Base-by-base conservation (phyloP, 2,797 vertebrate species). In the Dendrocincla fuliginosa region DNA sequence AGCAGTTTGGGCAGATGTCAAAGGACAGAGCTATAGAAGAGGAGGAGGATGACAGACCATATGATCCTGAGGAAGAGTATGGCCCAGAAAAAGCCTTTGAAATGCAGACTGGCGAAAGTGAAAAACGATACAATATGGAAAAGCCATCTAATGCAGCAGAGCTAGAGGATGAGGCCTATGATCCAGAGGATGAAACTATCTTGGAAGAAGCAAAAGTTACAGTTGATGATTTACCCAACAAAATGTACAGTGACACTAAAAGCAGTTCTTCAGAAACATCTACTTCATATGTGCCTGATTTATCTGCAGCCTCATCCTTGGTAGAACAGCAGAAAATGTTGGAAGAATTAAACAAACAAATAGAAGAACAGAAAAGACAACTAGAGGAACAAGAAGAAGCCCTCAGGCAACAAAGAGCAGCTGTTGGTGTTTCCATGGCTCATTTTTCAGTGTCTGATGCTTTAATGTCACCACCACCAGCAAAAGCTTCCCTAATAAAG, bases 11-110 rank as follows among this genome's bases (percentile, higher is more conserved):
- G 37, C 98, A 99, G 93, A 98, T 98, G 97, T 98, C 98, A 2
- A 99, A 98, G 96, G 98, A 99, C 39, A 98, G 97, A 91, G 95
- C 96, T 16, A 78, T 98, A 56, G 98, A 98, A 41, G 98, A 99
- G 55, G 98, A 98, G 89, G 98, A 99, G 68, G 99, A 99, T 52
- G 99, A 99, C 92, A 98, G 99, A 61, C 99, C 99, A 0, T 99
- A 99, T 25, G 99, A 99, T 96, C 99, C 99, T 16, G 99, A 99
- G 89, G 99, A 99, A 46, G 99, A 99, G 87, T 99, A 99, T 22
- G 98, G 98, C 85, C 98, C 99, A 0, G 98, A 98, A 85, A 97
- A 97, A 75, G 98, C 97, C 87, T 98, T 98, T 86, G 97, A 96
- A 93, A 50, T 87, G 2, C 95, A 96, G 64, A 80, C 94, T 42